Evolutionary conservation across 2,888 invertebrate genomes (phyloP).

Genomic region (Drosophila cognata): DNA sequence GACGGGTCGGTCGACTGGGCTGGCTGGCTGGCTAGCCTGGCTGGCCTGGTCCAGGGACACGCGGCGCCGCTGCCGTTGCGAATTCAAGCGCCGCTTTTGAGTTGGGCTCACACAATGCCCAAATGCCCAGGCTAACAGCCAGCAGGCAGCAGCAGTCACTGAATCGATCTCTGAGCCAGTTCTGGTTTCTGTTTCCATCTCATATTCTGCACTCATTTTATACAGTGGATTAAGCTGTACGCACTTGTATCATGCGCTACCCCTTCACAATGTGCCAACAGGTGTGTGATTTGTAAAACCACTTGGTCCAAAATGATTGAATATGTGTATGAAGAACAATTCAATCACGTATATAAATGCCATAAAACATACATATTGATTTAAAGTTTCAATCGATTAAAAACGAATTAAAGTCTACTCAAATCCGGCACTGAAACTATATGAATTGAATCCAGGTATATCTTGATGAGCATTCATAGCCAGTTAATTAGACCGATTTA

Average conservation of each 20-base stretch:
- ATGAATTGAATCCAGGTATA: background rate
- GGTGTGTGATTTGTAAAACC: slow-evolving; percentile 4
- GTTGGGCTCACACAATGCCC: slow-evolving; percentile 69
- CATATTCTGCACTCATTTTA: slow-evolving; percentile 22
- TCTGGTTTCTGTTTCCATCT: slow-evolving; percentile 38
- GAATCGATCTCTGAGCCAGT: slow-evolving; percentile 45
- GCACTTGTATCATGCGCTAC: slow-evolving; percentile 45
- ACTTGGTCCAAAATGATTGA: background rate
- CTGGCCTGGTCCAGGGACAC: slow-evolving; percentile 43
- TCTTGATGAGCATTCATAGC: background rate
- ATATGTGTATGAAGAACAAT: background rate
- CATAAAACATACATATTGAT: background rate
- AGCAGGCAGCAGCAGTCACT: slow-evolving; percentile 29
- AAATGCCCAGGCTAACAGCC: background rate
- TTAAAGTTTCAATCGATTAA: background rate
- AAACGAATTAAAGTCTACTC: background rate
- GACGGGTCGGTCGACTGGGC: slow-evolving; percentile 7
- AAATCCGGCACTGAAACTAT: background rate
- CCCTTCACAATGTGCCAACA: background rate
- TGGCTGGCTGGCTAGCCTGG: background rate
- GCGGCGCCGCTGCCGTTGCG: slow-evolving; percentile 78
- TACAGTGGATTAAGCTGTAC: slow-evolving; percentile 36
- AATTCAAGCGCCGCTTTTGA: slow-evolving; percentile 79
- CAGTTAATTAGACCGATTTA: background rate
- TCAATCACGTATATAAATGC: background rate